Evolutionary conservation across 2,797 vertebrate genomes (phyloP).

Genomic region (Smutsia gigantea): DNA sequence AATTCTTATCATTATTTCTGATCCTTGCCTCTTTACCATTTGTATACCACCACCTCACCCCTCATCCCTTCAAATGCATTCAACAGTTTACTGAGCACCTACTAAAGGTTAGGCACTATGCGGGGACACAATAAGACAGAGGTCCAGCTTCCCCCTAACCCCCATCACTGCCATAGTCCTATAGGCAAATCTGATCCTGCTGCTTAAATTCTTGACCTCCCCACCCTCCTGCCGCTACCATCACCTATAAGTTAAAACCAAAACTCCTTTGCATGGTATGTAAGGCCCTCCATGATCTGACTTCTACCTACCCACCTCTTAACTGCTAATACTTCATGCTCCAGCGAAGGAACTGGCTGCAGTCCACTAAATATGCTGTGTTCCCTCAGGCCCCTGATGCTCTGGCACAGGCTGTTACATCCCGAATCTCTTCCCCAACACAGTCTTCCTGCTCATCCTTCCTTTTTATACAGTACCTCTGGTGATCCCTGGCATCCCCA

Average conservation of each 20-base stretch:
- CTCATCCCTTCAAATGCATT: background rate
- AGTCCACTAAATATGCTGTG: background rate
- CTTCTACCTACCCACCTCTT: background rate
- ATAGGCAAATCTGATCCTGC: background rate
- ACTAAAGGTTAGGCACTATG: background rate
- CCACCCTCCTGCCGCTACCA: background rate
- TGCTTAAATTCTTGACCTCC: background rate
- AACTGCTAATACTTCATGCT: background rate
- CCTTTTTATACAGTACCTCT: background rate
- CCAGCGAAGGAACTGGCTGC: background rate
- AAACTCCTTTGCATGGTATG: background rate
- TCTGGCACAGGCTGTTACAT: background rate
- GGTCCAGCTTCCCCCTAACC: background rate
- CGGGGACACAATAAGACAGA: background rate
- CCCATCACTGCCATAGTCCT: background rate
- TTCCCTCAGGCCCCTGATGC: background rate
- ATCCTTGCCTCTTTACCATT: background rate
- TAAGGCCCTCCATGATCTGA: background rate
- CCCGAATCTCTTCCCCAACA: background rate
- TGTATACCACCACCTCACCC: background rate
- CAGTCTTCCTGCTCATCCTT: background rate
- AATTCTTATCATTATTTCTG: background rate
- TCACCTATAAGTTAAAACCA: background rate
- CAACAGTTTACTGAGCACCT: background rate
- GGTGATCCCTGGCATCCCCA: background rate